phyloP scores from a whole-genome alignment of 2,113 vertebrate species.

The Scomber japonicus region DNA sequence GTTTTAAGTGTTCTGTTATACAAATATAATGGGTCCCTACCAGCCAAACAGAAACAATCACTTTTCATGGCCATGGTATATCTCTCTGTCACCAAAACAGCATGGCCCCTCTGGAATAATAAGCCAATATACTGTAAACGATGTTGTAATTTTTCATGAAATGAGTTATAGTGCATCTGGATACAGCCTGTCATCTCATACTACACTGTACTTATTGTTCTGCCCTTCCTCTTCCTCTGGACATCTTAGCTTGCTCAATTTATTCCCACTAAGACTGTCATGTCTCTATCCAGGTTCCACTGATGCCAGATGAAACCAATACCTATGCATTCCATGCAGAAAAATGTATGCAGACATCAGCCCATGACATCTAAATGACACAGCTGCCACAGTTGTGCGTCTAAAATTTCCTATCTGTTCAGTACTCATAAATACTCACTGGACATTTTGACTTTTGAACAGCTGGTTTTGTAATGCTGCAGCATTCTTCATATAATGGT shows the following conservation, averaged over 20 bases:
- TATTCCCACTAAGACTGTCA: slow-evolving; percentile 48
- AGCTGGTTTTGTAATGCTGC: slow-evolving; percentile 83
- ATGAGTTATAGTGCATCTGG: slow-evolving; percentile 39
- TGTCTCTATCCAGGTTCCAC: slow-evolving; percentile 65
- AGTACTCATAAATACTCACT: slow-evolving; percentile 80
- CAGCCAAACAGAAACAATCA: not conserved
- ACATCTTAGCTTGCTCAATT: slow-evolving; percentile 30
- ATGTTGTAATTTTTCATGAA: slow-evolving; percentile 17
- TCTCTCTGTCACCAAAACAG: not conserved
- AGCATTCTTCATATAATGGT: slow-evolving; percentile 78
- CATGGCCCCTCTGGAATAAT: not conserved
- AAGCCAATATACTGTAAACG: not conserved
- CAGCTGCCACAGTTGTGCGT: slow-evolving; percentile 84
- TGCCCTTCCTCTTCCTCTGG: slow-evolving; percentile 44
- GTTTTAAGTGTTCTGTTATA: not conserved
- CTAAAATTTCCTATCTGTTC: slow-evolving; percentile 82
- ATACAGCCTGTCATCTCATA: slow-evolving; percentile 23
- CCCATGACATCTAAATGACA: slow-evolving; percentile 79
- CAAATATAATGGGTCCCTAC: not conserved
- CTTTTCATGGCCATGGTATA: not conserved
- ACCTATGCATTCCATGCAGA: slow-evolving; percentile 73
- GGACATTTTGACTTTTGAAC: slow-evolving; percentile 81
- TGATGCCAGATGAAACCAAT: slow-evolving; percentile 79
- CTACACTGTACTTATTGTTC: slow-evolving; percentile 40
- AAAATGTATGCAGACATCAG: slow-evolving; percentile 60